Conservation (phyloP, 2,113 vertebrate species). For the Asarcornis scutulata region DNA sequence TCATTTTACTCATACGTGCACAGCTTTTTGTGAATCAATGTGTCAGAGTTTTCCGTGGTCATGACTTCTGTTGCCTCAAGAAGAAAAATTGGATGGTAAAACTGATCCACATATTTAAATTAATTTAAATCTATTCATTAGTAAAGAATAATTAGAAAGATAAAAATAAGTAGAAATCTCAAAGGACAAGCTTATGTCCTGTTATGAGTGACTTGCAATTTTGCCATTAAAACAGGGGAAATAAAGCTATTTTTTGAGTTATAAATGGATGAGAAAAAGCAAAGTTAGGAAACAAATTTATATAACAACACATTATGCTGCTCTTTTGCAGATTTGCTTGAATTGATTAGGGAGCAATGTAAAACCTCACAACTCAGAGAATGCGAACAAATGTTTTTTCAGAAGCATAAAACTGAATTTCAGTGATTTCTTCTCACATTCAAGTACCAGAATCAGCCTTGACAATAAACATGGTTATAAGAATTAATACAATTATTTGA, state of each 20-base stretch:
- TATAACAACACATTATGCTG: not conserved
- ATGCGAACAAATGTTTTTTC: slow-evolving; percentile 24
- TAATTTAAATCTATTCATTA: not conserved
- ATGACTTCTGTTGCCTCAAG: not conserved
- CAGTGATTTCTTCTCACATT: slow-evolving; percentile 4
- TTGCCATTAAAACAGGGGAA: not conserved
- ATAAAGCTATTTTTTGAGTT: not conserved
- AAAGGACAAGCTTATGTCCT: not conserved
- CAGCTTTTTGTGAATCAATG: not conserved
- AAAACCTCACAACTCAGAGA: slow-evolving; percentile 1
- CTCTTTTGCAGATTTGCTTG: not conserved
- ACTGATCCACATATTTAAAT: not conserved
- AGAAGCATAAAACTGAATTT: slow-evolving; percentile 33
- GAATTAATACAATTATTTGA: slow-evolving; percentile 25
- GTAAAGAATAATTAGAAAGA: not conserved
- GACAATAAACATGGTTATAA: slow-evolving; percentile 21
- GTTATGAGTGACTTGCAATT: not conserved
- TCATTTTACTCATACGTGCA: not conserved
- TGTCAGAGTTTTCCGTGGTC: not conserved
- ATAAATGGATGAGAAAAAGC: not conserved
- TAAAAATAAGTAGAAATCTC: not conserved
- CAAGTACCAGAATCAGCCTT: not conserved
- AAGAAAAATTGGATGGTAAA: not conserved
- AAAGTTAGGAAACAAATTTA: not conserved
- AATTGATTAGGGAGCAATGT: not conserved